Conservation (phyloP, 2,888 invertebrate genomes). For the Leptothorax acervorum region DNA sequence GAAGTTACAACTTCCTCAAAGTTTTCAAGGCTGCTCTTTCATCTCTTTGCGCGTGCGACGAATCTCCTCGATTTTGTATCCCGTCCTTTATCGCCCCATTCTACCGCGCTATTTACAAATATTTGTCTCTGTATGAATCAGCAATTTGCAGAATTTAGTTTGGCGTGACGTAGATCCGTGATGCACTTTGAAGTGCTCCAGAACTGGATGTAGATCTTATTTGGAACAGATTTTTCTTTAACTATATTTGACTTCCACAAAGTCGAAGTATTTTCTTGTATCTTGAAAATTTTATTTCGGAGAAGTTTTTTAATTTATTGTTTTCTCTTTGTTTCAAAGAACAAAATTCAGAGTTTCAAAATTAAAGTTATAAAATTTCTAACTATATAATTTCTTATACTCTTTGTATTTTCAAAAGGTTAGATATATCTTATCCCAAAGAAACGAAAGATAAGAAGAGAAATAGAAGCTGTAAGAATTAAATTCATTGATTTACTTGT, state of each 20-base stretch:
- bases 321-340: not conserved
- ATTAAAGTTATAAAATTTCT: not conserved
- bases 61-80: constrained; percentile 23
- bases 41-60: constrained; percentile 16
- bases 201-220: constrained; percentile 16
- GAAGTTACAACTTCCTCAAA: constrained; percentile 44
- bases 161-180: constrained; percentile 15
- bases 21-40: constrained; percentile 51
- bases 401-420: not conserved
- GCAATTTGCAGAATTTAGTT: constrained; percentile 43
- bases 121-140: constrained; percentile 48
- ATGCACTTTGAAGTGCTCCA: constrained; percentile 34
- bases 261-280: not conserved
- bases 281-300: constrained; percentile 6
- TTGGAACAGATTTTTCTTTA: constrained; percentile 12
- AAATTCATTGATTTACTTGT: not conserved
- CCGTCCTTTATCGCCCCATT: not conserved
- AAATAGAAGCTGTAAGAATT: not conserved
- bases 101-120: constrained; percentile 40
- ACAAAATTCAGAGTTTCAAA: not conserved
- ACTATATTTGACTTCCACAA: constrained; percentile 12
- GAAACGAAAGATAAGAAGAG: not conserved
- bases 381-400: not conserved
- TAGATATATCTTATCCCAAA: not conserved
- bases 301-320: not conserved